Evolutionary conservation across 1,140 invertebrate species (phyloP).

Genomic region (Proctacanthus coquilletti): DNA sequence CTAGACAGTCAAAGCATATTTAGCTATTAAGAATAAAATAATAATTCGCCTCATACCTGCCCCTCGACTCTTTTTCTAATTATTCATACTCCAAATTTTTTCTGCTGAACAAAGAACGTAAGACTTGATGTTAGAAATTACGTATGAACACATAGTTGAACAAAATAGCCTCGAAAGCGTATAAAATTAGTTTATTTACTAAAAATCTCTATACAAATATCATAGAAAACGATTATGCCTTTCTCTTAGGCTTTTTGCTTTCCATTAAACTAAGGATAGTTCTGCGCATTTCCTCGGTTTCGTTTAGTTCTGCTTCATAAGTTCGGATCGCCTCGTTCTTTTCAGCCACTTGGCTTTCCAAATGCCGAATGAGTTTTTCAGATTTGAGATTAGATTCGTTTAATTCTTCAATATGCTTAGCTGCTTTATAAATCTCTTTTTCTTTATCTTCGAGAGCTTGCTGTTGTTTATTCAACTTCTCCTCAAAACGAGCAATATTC

Average conservation of each 20-base stretch:
- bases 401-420: constrained; percentile 15
- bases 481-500: not conserved
- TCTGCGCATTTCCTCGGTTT: constrained; percentile 26
- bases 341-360: constrained; percentile 22
- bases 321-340: constrained; percentile 24
- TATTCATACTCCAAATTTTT: no score
- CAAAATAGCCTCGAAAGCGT: no score
- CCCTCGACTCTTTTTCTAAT: no score
- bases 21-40: no score
- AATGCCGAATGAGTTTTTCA: constrained; percentile 19
- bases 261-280: constrained; percentile 29
- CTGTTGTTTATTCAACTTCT: not conserved
- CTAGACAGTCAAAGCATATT: no score
- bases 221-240: constrained; percentile 18
- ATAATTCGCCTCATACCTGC: no score
- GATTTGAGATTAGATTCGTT: constrained; percentile 23
- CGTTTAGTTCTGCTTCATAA: constrained; percentile 22
- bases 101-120: no score
- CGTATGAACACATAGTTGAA: no score
- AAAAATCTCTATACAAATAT: no score
- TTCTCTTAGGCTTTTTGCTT: constrained; percentile 27
- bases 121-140: no score
- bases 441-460: not conserved
- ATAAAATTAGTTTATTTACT: no score
- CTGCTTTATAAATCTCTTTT: not conserved